Base-by-base conservation (phyloP, 2,797 vertebrate genomes). In the Sciurus carolinensis region DNA sequence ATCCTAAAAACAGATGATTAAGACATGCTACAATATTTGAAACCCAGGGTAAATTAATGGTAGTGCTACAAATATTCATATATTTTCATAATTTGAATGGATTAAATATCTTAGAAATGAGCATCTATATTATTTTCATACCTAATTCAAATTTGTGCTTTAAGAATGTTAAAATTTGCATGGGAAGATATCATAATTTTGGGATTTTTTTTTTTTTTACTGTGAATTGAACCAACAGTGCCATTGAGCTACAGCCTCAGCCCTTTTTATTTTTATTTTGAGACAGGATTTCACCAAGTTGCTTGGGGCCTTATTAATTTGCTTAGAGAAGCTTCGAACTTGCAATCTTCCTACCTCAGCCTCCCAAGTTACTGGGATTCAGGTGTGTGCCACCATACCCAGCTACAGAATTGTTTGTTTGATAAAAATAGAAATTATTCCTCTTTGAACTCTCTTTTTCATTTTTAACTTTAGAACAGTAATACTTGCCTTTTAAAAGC, bases 381-480 rank as follows among this genome's bases (percentile, higher is more conserved):
- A 57, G 54, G 54, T 3, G 18, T 57, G 20, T 57, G 20, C 54
- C 20, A 57, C 20, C 54, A 57, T 20, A 57, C 4, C 54, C 54
- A 57, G 54, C 7, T 57, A 94, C 54, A 97, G 50, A 84, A 94
- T 72, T 91, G 0, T 75, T 80, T 94, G 22, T 75, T 14, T 72
- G 24, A 92, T 39, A 80, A 57, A 57, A 10, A 36, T 84, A 71
- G 67, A 86, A 81, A 90, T 91, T 66, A 80, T 87, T 89, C 12
- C n/a, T 75, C 42, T 28, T 24, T 59, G 10, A 67, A 77, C 2
- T 26, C 5, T 52, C 20, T 83, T 24, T 80, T 36, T 96, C 39
- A 90, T 54, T 92, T 96, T 93, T 62, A 86, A 89, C 76, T 93
- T 95, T 93, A 72, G 66, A 84, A 86, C 47, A 66, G 7, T 75